A percentile compares a stretch with the other conserved stretches of the same genome.
Conservation (phyloP, 2,888 invertebrate genomes). For the Lepidochrysops patricia region DNA sequence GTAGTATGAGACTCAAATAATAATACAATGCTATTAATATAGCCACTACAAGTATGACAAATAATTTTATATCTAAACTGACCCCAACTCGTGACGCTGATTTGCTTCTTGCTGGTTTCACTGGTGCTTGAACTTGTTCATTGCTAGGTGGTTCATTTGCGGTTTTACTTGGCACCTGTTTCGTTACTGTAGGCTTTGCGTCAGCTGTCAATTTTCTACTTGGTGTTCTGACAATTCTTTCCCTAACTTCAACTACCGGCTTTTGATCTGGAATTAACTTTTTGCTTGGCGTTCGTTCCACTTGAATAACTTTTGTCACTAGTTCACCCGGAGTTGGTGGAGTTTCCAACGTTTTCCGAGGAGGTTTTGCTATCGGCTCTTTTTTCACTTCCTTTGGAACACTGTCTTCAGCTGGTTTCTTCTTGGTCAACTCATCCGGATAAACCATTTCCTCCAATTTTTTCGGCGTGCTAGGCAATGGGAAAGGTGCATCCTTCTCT, state of each 20-base stretch:
- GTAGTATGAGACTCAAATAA: constrained; percentile 38
- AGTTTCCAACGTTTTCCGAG: constrained; percentile 37
- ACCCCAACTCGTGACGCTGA: constrained; percentile 68
- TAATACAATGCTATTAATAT: constrained; percentile 61
- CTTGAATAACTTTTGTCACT: constrained; percentile 61
- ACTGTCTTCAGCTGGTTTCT: background rate
- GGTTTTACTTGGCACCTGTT: constrained; percentile 36
- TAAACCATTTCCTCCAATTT: constrained; percentile 51
- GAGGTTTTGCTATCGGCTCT: constrained; percentile 35
- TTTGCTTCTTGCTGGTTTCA: constrained; percentile 68
- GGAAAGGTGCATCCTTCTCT: constrained; percentile 45
- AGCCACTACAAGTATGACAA: constrained; percentile 53
- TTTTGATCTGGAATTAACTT: constrained; percentile 51
- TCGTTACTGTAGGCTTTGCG: constrained; percentile 40
- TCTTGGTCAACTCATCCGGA: constrained; percentile 39
- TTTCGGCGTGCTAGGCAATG: constrained; percentile 50
- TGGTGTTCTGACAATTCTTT: constrained; percentile 61
- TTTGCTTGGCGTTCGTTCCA: constrained; percentile 62
- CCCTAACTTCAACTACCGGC: constrained; percentile 55
- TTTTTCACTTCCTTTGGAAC: constrained; percentile 28
- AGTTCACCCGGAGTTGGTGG: constrained; percentile 45
- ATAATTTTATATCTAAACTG: constrained; percentile 60
- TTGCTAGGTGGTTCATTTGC: constrained; percentile 45
- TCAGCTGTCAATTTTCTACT: constrained; percentile 51
- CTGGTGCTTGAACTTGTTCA: constrained; percentile 40